These are phyloP conservation scores for Hylomyscus alleni DNA, from an alignment of 2,797 vertebrate species.

Conservation along the genomic window DNA sequence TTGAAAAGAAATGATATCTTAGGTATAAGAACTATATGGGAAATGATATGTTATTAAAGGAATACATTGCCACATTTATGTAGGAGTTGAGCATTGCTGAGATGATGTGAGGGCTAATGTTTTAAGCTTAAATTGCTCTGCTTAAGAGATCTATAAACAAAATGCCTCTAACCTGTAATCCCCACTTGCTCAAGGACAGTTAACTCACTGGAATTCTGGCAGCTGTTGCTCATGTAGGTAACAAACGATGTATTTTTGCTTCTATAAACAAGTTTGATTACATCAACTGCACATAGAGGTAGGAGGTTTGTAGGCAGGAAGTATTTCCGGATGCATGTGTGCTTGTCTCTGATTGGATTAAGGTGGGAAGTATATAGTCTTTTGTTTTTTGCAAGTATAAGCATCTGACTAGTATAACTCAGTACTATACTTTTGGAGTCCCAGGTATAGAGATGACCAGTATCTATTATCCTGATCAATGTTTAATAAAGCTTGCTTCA, in stretches of 20 bases:
- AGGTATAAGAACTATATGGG: not conserved
- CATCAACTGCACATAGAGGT: not conserved
- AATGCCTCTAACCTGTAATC: not conserved
- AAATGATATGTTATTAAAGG: not conserved
- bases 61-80: not conserved
- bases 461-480: not conserved
- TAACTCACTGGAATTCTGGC: not conserved
- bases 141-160: not conserved
- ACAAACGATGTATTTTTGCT: too few relatives aligned
- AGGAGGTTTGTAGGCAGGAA: not conserved
- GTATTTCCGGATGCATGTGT: not conserved
- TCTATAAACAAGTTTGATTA: not conserved
- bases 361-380: not conserved
- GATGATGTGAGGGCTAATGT: not conserved
- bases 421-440: not conserved
- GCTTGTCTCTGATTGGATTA: not conserved
- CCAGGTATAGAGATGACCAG: too few relatives aligned
- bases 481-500: not conserved
- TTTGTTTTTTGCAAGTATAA: not conserved
- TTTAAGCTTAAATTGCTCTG: not conserved
- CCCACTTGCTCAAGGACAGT: not conserved
- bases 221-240: not conserved
- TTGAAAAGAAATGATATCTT: constrained; percentile 11
- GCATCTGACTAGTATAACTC: not conserved
- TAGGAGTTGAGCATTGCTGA: not conserved